Evolutionary conservation across 2,888 invertebrate genomes (phyloP), one percentile per base, ranked within the genome.

Genomic region (Rhamphomyia laevipes): DNA sequence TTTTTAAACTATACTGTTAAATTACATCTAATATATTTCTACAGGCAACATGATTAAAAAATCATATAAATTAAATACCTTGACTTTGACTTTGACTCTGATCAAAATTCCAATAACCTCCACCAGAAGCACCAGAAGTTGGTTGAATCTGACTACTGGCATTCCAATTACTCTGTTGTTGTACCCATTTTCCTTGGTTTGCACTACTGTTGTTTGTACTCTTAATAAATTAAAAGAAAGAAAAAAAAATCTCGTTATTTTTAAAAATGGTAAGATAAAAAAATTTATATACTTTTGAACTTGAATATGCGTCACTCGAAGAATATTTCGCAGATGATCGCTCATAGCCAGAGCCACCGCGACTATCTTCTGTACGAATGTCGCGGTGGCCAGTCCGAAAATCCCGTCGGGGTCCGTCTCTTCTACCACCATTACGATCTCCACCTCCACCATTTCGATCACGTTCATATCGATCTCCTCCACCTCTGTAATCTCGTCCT

Each of bases 301-400:
- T 62, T 55, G 64, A 54, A 55, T 64, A 63, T 46, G 57, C 60
- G 47, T 57, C 61, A 43, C 53, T 55, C 51, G 62, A 51, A 51
- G 63, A 60, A 59, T 61, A 57, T 58, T 64, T 52, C 57, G 62
- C 63, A 59, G 65, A 61, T 60, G 67, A 64, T 55, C 67, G 63
- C 59, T 65, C 67, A 65, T 65, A 67, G 68, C 68, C 68, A 53
- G 51, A 53, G 53, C 53, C 53, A 68, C 68, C 68, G 68, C 68
- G 68, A 68, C 68, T 68, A 68, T 67, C 68, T 68, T 68, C 68
- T 57, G 62, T 64, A 63, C 65, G 63, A 62, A 55, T 67, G 68
- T 68, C 68, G 68, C 68, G 68, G 68, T 68, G 68, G 68, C 68
- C 68, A 66, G 63, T 66, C 68, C 68, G 68, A 69, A 68, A 69